Conservation (phyloP, 2,888 invertebrate genomes). For the Caenorhabditis doughertyi region DNA sequence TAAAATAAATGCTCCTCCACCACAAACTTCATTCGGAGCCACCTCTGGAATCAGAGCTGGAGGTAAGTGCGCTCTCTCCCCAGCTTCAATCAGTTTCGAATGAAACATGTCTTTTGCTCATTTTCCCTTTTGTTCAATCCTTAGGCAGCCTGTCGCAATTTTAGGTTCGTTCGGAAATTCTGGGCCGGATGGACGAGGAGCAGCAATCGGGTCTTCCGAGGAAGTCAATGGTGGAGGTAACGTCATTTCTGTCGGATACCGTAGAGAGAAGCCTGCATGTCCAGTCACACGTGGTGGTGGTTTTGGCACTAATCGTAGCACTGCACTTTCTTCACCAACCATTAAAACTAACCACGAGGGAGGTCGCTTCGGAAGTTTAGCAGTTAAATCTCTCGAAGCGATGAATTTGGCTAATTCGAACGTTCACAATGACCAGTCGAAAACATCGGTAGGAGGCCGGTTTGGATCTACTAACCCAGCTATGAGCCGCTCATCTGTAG, state of each 20-base stretch:
- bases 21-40: conserved; percentile 60
- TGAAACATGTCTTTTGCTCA: conserved; percentile 4
- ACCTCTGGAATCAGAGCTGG: conserved; percentile 44
- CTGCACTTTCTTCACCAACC: conserved; percentile 9
- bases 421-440: too few species aligned
- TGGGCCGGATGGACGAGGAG: conserved; percentile 46
- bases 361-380: conserved; percentile 44
- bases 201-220: conserved; percentile 55
- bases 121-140: conserved; percentile 4
- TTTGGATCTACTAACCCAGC: conserved; percentile 34
- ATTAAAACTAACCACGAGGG: conserved; percentile 53
- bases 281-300: conserved; percentile 40
- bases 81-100: neutral
- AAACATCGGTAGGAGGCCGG: conserved; percentile 9
- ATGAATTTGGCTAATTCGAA: neutral
- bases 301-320: conserved; percentile 41
- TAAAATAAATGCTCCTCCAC: conserved; percentile 50
- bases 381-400: neutral
- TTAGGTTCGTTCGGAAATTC: conserved; percentile 38
- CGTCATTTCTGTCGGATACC: conserved; percentile 42
- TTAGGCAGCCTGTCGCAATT: conserved; percentile 23
- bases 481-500: neutral
- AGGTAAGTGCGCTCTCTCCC: conserved; percentile 23
- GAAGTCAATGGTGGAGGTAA: conserved; percentile 57
- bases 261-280: conserved; percentile 48